These are phyloP conservation scores for Drosophila antonietae DNA, from an alignment of 2,888 invertebrate genomes.

Conservation along the genomic window DNA sequence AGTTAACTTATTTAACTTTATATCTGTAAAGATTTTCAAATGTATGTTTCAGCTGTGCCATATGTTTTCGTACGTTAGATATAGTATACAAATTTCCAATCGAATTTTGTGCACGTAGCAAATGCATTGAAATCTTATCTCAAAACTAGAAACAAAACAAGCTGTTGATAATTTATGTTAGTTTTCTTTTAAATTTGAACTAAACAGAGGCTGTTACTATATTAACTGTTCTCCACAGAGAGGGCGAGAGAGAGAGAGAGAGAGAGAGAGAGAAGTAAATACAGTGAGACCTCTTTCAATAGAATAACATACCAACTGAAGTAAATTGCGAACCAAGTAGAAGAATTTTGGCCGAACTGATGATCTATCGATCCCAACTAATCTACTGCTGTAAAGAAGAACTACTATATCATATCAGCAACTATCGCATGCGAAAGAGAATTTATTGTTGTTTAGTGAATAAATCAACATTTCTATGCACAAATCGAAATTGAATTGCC, in stretches of 20 bases:
- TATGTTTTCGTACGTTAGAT: background rate
- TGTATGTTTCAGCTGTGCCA: background rate
- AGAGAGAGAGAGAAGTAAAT: background rate
- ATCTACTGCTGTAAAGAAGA: background rate
- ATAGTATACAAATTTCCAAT: background rate
- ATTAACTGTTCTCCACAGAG: too few relatives aligned
- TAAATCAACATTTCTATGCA: background rate
- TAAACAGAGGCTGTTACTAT: background rate
- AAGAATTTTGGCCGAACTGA: background rate
- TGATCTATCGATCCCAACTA: background rate
- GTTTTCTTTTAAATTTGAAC: background rate
- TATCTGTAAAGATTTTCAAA: background rate
- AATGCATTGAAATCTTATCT: background rate
- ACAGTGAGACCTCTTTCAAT: background rate
- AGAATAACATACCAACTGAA: background rate
- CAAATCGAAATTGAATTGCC: slow-evolving; percentile 1
- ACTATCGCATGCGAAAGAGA: background rate
- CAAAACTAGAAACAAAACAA: background rate
- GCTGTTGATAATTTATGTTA: background rate
- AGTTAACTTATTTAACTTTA: too few relatives aligned
- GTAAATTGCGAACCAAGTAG: background rate
- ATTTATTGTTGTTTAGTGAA: background rate
- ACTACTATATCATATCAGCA: background rate
- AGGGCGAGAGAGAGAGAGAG: background rate
- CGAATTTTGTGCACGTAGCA: background rate